Base-by-base conservation (phyloP, 2,888 invertebrate species). In the Orthosia gothica region DNA sequence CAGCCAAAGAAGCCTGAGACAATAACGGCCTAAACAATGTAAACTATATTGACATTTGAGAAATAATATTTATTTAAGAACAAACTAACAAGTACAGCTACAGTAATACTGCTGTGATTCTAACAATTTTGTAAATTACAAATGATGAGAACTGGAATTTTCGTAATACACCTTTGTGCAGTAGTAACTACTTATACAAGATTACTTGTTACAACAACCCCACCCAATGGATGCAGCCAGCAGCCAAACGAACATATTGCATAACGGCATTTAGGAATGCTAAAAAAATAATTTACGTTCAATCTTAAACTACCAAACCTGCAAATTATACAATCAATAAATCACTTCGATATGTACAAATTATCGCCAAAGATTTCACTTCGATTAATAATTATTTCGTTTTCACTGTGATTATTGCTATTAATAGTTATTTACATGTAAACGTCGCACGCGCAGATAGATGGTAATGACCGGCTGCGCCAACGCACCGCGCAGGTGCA, bases 11-110 rank as follows among this genome's bases (percentile, higher is more conserved):
- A 70, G 70, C 79, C 72, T 74, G 80, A 79, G 82, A 87, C 82
- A 86, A 82, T 80, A 87, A 78, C 70, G 76, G 79, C 70, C 80
- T 70, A 79, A 79, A 89, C 86, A 88, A 86, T 79, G 85, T 87
- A 89, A 91, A 92, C 91, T 89, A 90, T 91, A 94, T 89, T 94
- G 94, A 93, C 93, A 94, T 94, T 94, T 93, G 89, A 88, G 83
- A 76, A 81, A 80, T 82, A 77, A 75, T 87, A 84, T 86, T 83
- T 87, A 82, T 87, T 83, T 76, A 83, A 58, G 75, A 85, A 77
- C 68, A 74, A 40, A 57, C 57, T 61, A 82, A 81, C 72, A 49
- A 78, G 75, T 73, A 79, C 65, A 52, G 66, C 62, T 64, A 62
- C 70, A 69, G 55, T 63, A 80, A 76, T 70, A 76, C 74, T 66